Base-by-base conservation (phyloP, 2,888 invertebrate genomes). In the Melanargia galathea region DNA sequence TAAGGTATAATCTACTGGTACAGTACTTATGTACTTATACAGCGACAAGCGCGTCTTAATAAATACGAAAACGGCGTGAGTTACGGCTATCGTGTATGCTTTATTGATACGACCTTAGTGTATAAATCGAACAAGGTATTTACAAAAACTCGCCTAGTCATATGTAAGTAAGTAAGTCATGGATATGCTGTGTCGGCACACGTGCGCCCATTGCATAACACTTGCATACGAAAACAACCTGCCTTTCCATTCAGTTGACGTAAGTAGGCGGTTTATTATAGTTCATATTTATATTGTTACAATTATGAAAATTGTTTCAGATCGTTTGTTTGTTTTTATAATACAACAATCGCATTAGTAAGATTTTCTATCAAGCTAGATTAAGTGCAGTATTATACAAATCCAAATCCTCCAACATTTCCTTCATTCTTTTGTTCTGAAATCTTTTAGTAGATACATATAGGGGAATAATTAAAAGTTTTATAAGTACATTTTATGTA, bases 111-210 rank as follows among this genome's bases (percentile, higher is more conserved):
- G 66, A 64, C 70, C 70, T 70, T 67, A 70, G 64, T 70, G 59
- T 60, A 18, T 33, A 33, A 20, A 57, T 60, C 45, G 62, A 58
- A 63, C 63, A 62, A 66, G 64, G 57, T 65, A 67, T 68, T 64
- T 68, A 64, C 61, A 66, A 70, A 68, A 69, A 67, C 67, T 66
- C 62, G 65, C 67, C 65, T 68, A 66, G 62, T 67, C 63, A 69
- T 65, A 70, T 67, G 69, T 69, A 69, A 70, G 69, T 65, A 70
- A 66, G 69, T 69, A 69, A 70, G 69, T 64, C 67, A 68, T 68
- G 67, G 67, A 65, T 64, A 63, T 52, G 52, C 57, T 54, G 60
- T 60, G 60, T 64, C 60, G 56, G 52, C 48, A 70, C 68, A 70
- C 71, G 67, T 67, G 70, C 64, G 62, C 60, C 30, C 43, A 49